Evolutionary conservation across 2,113 vertebrate species (phyloP).

Genomic region (Notarius lentiginosus): DNA sequence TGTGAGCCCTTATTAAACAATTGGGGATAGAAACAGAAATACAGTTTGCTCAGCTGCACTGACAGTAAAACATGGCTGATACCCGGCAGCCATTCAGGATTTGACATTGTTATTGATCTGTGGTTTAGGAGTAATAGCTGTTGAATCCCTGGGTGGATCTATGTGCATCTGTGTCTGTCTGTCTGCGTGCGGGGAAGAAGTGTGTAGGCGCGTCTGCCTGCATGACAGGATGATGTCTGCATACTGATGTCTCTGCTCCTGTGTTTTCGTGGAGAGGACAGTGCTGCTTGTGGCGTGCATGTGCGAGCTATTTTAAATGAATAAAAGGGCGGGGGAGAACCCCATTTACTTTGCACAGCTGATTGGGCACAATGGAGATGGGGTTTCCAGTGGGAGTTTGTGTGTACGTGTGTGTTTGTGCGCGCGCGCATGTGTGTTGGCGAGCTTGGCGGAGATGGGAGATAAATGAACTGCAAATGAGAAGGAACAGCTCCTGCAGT

Average conservation of each 20-base stretch:
- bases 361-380: conserved; percentile 67
- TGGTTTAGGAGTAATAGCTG: conserved; percentile 40
- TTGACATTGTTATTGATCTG: conserved; percentile 48
- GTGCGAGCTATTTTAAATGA: conserved; percentile 54
- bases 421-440: conserved; percentile 47
- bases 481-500: conserved; percentile 55
- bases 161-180: conserved; percentile 6
- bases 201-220: conserved; percentile 1
- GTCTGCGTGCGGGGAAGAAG: conserved; percentile 7
- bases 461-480: conserved; percentile 60
- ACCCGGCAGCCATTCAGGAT: conserved; percentile 18
- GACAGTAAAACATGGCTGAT: conserved; percentile 28
- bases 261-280: conserved; percentile 37
- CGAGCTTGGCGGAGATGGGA: conserved; percentile 53
- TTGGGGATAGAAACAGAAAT: conserved; percentile 29
- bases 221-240: conserved; percentile 19
- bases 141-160: conserved; percentile 29
- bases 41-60: conserved; percentile 21
- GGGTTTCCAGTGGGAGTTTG: conserved; percentile 53
- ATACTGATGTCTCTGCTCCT: conserved; percentile 46
- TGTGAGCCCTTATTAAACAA: conserved; percentile 8
- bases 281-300: conserved; percentile 21
- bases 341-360: conserved; percentile 68
- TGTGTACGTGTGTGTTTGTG: conserved; percentile 34
- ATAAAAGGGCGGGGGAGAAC: conserved; percentile 61